Evolutionary conservation across 2,888 invertebrate species (phyloP).

Genomic region (Noctua fimbriata): DNA sequence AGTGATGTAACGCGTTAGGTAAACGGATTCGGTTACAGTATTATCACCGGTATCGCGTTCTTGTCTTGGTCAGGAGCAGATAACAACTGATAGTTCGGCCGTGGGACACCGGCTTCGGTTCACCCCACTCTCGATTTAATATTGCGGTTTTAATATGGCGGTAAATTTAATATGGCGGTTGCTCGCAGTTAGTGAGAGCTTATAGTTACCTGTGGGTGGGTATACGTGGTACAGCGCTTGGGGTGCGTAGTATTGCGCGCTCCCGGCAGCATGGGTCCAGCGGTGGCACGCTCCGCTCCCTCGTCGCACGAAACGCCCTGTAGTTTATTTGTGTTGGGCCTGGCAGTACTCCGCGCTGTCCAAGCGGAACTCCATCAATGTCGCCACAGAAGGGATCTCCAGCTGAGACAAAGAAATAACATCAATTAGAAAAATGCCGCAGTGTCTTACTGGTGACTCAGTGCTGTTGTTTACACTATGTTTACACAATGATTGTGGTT

Average conservation of each 20-base stretch:
- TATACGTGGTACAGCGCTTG: slow-evolving; percentile 81
- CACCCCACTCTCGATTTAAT: slow-evolving; percentile 68
- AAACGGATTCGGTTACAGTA: slow-evolving; percentile 62
- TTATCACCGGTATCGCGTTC: slow-evolving; percentile 67
- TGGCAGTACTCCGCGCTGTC: slow-evolving; percentile 99
- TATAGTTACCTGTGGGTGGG: slow-evolving; percentile 81
- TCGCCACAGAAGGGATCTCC: slow-evolving; percentile 96
- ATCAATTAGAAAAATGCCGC: slow-evolving; percentile 45
- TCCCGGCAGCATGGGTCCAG: slow-evolving; percentile 87
- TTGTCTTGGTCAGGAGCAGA: slow-evolving; percentile 78
- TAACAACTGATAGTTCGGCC: slow-evolving; percentile 74
- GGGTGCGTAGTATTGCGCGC: slow-evolving; percentile 81
- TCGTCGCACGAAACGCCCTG: slow-evolving; percentile 80
- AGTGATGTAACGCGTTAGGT: slow-evolving; percentile 69
- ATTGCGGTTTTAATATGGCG: slow-evolving; percentile 71
- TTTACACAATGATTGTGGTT: slow-evolving; percentile 46
- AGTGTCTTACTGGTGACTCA: slow-evolving; percentile 34
- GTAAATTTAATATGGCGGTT: slow-evolving; percentile 67
- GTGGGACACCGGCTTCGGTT: slow-evolving; percentile 59
- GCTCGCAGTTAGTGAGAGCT: slow-evolving; percentile 25
- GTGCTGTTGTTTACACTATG: slow-evolving; percentile 39
- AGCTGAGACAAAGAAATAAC: slow-evolving; percentile 91
- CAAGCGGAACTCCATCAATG: slow-evolving; percentile 99
- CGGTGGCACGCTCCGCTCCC: slow-evolving; percentile 76
- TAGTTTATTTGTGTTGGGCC: slow-evolving; percentile 98